phyloP scores from a whole-genome alignment of 2,113 vertebrate genomes.

The Chloroceryle aenea region DNA sequence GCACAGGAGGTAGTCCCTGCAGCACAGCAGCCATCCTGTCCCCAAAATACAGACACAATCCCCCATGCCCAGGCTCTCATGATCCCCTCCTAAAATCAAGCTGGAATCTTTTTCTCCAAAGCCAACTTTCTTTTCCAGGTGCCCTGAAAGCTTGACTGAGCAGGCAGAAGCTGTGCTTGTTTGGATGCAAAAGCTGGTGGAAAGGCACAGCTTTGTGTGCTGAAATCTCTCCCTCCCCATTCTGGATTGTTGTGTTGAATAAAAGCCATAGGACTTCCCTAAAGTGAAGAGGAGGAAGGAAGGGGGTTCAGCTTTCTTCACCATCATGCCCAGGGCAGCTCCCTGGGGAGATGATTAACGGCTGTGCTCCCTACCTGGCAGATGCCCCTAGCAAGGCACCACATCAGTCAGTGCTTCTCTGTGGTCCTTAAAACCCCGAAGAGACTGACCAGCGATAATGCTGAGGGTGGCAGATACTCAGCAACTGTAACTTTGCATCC shows the following conservation, averaged over 20 bases:
- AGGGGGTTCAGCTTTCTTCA: background rate
- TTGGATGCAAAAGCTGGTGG: background rate
- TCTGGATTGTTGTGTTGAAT: background rate
- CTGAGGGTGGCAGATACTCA: background rate
- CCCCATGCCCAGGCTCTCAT: background rate
- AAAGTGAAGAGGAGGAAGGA: background rate
- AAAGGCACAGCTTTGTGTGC: background rate
- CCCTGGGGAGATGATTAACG: accelerated
- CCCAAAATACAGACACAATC: background rate
- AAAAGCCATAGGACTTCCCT: background rate
- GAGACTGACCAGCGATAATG: background rate
- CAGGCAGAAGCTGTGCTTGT: background rate
- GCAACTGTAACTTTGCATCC: background rate
- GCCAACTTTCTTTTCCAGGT: background rate
- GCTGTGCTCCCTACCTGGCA: background rate
- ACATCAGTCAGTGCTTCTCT: background rate
- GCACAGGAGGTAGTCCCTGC: background rate
- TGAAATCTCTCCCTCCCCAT: background rate
- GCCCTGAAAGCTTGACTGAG: background rate
- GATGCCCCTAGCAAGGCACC: background rate
- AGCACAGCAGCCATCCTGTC: background rate
- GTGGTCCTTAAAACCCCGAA: background rate
- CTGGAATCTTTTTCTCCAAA: background rate
- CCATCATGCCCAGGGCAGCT: background rate
- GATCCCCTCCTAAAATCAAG: background rate